Evolutionary conservation across 2,888 invertebrate species (phyloP), one percentile per base, ranked within the genome.

Genomic region (Hecatera dysodea): DNA sequence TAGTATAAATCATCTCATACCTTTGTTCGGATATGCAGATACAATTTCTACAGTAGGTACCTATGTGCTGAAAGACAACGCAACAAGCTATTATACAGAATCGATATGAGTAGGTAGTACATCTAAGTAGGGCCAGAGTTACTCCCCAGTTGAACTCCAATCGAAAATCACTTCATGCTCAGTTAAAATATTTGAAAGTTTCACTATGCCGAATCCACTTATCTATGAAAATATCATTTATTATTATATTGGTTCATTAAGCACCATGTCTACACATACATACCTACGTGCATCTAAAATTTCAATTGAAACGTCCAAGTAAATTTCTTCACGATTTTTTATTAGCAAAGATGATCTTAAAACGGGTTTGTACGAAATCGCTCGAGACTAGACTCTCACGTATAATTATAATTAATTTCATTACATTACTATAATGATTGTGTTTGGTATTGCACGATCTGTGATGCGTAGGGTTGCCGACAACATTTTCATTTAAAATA

Each of bases 381-480:
- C 64, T 84, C 75, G 80, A 81, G 82, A 86, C 85, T 82, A 64
- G 73, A n/a, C 86, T 84, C 69, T 74, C 89, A 87, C 89, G 83
- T 89, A 88, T 90, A 91, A 93, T 93, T 93, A 93, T 90, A 93
- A 92, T 91, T 91, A 91, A 91, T 91, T 91, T 91, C 84, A 87
- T 89, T 90, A 89, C 86, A 89, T 90, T 91, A 90, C 87, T 88
- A 81, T 91, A 90, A 92, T 92, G 87, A 88, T 86, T 84, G 83
- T 86, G 84, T 84, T 85, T 85, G 85, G 90, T 91, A 90, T 88
- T 79, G 89, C 90, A 91, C 89, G 90, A 91, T 74, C 72, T 81
- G 68, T 69, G 69, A 86, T 82, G 76, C 81, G 81, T 88, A 83
- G 84, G 82, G 84, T 60, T 83, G 74, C 42, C 76, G 29, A 55